These are phyloP conservation scores for Oriolus oriolus DNA, from an alignment of 2,113 vertebrate species.

Conservation along the genomic window DNA sequence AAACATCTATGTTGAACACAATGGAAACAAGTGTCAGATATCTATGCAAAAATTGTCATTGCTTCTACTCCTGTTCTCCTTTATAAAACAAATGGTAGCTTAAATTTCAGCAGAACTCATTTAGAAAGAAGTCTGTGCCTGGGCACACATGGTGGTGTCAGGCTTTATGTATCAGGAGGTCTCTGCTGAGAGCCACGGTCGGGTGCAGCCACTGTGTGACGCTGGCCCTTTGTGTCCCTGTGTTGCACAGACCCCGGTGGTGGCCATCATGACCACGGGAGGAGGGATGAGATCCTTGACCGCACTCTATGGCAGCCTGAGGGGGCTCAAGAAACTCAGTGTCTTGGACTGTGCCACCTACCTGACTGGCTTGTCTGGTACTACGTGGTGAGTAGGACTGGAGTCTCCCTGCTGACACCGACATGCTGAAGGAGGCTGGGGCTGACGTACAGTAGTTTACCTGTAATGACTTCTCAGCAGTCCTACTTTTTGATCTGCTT, in stretches of 20 bases:
- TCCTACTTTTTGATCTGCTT: not conserved
- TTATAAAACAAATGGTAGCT: not conserved
- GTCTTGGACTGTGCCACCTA: slow-evolving; percentile 79
- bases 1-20: not conserved
- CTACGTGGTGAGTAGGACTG: slow-evolving; percentile 80
- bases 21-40: not conserved
- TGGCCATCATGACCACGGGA: slow-evolving; percentile 85
- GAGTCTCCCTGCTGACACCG: not conserved
- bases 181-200: not conserved
- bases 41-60: not conserved
- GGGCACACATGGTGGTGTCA: fast-evolving
- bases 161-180: not conserved
- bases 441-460: not conserved
- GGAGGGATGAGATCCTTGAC: slow-evolving; percentile 85
- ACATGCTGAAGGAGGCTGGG: not conserved
- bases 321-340: slow-evolving; percentile 75
- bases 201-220: fast-evolving
- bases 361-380: slow-evolving; percentile 83
- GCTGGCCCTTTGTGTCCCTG: not conserved
- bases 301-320: slow-evolving; percentile 75
- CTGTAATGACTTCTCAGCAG: not conserved
- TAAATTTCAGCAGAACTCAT: not conserved
- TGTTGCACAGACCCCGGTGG: slow-evolving; percentile 71
- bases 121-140: not conserved
- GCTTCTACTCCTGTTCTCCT: not conserved